Evolutionary conservation across 1,140 invertebrate genomes (phyloP), one percentile per base, ranked within the genome.

Genomic region (Ericerus pela): DNA sequence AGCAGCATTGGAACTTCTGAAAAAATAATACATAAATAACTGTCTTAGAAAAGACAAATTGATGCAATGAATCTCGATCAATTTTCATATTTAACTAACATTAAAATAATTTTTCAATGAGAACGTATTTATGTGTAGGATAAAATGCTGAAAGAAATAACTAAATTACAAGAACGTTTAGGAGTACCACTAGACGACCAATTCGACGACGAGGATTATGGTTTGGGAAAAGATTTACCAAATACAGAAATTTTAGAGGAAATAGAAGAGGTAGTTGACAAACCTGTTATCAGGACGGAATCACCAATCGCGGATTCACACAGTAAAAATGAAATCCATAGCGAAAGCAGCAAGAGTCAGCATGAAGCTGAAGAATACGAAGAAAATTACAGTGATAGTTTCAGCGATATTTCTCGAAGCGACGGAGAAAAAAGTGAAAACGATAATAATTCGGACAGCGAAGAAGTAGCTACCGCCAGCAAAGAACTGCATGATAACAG

Each of bases 91-190:
- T 20, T 55, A 8, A 20, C 4, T 52, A 27, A 31, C 0, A 56
- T 30, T 52, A 12, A 30, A 10, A 10, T 12, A 47, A 10, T 47
- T 11, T 47, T 11, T 10, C 41, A 11, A 11, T 14, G 6, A 53
- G 51, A 30, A 11, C 6, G 6, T 53, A 30, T 28, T 28, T n/a
- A n/a, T n/a, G n/a, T 58, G 41, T 59, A 73, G 71, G 62, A 69
- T 57, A 68, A 63, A 64, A 73, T 73, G 72, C 56, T 68, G 6
- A 65, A 68, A 18, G 71, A 73, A 60, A 66, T 73, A 3, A 65
- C 70, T 53, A 69, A 69, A 36, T 59, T 73, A 22, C 71, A 70
- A 57, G 61, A 63, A n/a, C 66, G 68, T 30, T 61, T 73, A 26
- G 69, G 68, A 30, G 65, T 73, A 24, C 57, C 59, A 12, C 65